Evolutionary conservation across 2,797 vertebrate genomes (phyloP).

Genomic region (Sparus aurata): DNA sequence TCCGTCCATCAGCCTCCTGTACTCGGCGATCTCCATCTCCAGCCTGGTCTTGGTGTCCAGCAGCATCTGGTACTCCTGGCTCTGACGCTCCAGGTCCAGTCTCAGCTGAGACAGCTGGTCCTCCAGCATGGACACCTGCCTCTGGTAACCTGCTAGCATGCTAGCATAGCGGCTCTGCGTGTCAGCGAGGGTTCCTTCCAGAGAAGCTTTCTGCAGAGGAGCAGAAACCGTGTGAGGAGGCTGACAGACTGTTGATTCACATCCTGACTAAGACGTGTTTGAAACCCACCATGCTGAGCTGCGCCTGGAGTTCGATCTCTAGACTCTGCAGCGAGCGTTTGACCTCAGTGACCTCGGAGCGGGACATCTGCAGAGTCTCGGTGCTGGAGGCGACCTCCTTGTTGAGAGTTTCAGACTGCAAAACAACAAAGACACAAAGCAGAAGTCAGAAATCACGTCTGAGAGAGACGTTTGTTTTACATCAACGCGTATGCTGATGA

Average conservation of each 20-base stretch:
- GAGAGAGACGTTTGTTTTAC: no score
- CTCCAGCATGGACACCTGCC: slow-evolving; percentile 76
- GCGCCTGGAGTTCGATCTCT: slow-evolving; percentile 90
- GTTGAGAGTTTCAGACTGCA: slow-evolving; percentile 67
- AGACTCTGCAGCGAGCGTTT: slow-evolving; percentile 84
- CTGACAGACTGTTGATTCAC: rapidly evolving
- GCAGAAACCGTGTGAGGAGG: not conserved
- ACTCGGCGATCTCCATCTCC: slow-evolving; percentile 88
- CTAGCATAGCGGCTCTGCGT: slow-evolving; percentile 76
- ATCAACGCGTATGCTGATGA: slow-evolving; percentile 5
- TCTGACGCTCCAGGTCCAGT: slow-evolving; percentile 80
- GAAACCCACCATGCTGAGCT: slow-evolving; percentile 86
- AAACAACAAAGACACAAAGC: not conserved
- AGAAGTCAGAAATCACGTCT: not conserved
- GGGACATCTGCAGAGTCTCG: slow-evolving; percentile 61
- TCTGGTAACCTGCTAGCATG: slow-evolving; percentile 81
- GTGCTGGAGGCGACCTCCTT: slow-evolving; percentile 67
- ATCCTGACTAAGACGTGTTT: rapidly evolving
- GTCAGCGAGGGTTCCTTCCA: slow-evolving; percentile 83
- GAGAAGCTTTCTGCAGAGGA: slow-evolving; percentile 68
- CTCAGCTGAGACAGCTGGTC: slow-evolving; percentile 79
- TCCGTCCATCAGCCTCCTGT: slow-evolving; percentile 86
- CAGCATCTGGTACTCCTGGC: slow-evolving; percentile 85
- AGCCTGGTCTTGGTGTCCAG: slow-evolving; percentile 86
- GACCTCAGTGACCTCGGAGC: slow-evolving; percentile 69